These are phyloP conservation scores for Turritopsis dohrnii DNA, from an alignment of 30 jellyfish, hydroid and myxozoan genomes.

Conservation along the genomic window DNA sequence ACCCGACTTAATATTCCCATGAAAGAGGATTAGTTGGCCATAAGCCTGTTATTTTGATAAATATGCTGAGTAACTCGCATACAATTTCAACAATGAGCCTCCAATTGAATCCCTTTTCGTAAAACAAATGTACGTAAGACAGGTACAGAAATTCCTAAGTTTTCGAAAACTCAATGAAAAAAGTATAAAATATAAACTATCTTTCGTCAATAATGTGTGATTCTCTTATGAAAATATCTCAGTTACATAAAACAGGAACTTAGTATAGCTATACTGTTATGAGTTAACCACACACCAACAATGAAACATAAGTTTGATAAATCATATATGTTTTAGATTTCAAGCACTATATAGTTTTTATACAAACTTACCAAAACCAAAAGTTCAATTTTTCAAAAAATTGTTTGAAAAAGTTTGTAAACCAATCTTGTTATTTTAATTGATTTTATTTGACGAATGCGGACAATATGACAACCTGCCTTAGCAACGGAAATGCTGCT, in stretches of 20 bases:
- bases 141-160: not conserved
- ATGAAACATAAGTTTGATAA: too few relatives aligned
- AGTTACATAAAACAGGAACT: too few relatives aligned
- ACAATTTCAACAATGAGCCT: not conserved
- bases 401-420: too few relatives aligned
- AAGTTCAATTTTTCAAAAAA: too few relatives aligned
- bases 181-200: too few relatives aligned
- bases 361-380: too few relatives aligned
- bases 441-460: not conserved
- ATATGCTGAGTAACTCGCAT: not conserved
- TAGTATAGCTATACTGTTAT: too few relatives aligned
- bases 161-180: not conserved
- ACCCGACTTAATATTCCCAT: not conserved
- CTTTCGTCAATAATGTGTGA: not conserved
- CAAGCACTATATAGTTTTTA: too few relatives aligned
- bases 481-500: not conserved
- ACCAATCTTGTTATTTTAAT: not conserved
- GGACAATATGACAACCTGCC: not conserved
- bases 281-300: too few relatives aligned
- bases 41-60: not conserved
- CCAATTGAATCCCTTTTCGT: not conserved
- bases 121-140: too few relatives aligned
- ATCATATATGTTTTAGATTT: too few relatives aligned
- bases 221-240: too few relatives aligned
- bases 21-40: not conserved